Evolutionary conservation across 1,140 invertebrate genomes (phyloP).

Genomic region (Oscheius sp.): DNA sequence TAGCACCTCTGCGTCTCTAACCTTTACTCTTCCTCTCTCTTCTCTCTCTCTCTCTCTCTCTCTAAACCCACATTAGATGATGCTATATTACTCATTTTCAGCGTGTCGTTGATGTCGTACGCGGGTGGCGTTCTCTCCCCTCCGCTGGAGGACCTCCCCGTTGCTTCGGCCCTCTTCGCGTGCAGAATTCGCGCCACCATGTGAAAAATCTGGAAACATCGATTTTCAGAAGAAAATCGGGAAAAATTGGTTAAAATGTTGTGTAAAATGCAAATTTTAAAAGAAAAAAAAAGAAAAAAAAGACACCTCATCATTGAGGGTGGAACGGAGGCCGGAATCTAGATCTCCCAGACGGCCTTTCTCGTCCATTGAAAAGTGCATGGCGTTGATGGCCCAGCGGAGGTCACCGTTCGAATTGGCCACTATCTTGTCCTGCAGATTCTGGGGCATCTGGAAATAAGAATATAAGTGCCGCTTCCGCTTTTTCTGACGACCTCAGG

Average conservation of each 20-base stretch:
- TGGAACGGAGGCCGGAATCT: background rate
- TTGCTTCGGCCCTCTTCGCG: background rate
- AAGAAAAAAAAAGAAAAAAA: background rate
- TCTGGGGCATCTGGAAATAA: background rate
- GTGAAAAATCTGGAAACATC: background rate
- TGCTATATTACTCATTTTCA: background rate
- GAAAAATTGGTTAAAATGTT: too few species aligned
- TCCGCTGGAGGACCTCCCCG: background rate
- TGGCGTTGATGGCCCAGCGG: background rate
- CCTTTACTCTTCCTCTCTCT: too few species aligned
- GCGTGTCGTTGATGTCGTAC: background rate
- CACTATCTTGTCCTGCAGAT: background rate
- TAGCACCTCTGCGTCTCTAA: too few species aligned
- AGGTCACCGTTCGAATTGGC: background rate
- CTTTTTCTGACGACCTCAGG: too few species aligned
- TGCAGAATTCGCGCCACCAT: background rate
- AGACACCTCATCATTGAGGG: background rate
- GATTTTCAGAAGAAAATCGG: too few species aligned
- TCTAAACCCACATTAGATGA: background rate
- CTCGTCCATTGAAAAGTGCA: background rate
- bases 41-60: too few species aligned
- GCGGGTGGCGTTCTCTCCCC: background rate
- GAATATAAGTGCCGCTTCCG: too few species aligned
- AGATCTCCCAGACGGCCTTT: background rate
- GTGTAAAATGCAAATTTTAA: background rate